phyloP scores from a whole-genome alignment of 1,140 invertebrate genomes.

The Atta cephalotes region DNA sequence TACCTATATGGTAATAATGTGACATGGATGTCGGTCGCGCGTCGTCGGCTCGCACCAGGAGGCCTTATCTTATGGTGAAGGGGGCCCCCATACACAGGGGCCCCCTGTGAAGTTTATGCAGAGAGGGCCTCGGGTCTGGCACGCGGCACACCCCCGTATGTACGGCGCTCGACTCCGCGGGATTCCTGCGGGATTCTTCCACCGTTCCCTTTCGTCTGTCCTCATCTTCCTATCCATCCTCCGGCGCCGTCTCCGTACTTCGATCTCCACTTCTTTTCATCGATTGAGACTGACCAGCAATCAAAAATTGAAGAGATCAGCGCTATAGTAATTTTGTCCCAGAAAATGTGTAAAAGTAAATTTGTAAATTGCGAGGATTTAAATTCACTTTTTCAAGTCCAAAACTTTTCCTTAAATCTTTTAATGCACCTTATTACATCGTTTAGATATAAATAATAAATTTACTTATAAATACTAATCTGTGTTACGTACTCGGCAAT shows the following conservation, averaged over 20 bases:
- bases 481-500: too few relatives aligned
- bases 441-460: too few relatives aligned
- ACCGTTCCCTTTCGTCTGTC: constrained; percentile 22
- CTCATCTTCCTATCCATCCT: background rate
- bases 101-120: constrained; percentile 72
- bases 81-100: constrained; percentile 68
- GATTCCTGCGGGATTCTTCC: constrained; percentile 68
- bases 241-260: constrained; percentile 11
- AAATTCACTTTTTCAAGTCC: background rate
- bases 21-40: constrained; percentile 83
- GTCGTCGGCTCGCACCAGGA: constrained; percentile 82
- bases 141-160: constrained; percentile 83
- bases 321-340: background rate
- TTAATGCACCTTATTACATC: background rate
- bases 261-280: constrained; percentile 26
- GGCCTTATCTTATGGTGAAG: constrained; percentile 78
- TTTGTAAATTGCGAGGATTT: background rate
- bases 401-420: background rate
- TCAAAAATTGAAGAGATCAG: background rate
- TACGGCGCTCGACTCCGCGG: constrained; percentile 63
- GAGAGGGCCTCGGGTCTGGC: constrained; percentile 81
- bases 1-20: constrained; percentile 84
- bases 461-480: too few relatives aligned
- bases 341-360: background rate
- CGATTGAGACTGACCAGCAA: background rate